Percentiles rank a stretch among this genome's conserved stretches.
Conservation (phyloP, 2,113 vertebrate species). For the Actenoides lindsayi region DNA sequence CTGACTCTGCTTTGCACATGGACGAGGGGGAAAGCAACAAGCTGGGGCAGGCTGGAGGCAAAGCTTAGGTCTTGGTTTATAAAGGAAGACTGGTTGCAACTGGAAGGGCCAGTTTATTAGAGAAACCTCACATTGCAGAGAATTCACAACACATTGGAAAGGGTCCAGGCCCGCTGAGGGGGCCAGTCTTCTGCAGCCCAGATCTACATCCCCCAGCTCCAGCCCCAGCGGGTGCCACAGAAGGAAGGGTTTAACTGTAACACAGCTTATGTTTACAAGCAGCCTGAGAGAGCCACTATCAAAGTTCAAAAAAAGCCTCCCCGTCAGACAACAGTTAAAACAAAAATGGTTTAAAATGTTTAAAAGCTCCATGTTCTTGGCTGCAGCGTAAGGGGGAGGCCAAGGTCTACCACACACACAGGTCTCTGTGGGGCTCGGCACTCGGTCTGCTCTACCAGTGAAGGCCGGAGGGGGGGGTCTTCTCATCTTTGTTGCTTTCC, state of each 20-base stretch:
- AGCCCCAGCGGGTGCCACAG: neutral
- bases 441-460: conserved; percentile 80
- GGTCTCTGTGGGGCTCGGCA: conserved; percentile 1
- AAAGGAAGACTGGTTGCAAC: conserved; percentile 61
- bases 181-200: neutral
- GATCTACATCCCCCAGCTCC: neutral
- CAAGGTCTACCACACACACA: conserved; percentile 44
- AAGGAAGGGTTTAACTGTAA: conserved; percentile 38
- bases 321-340: conserved; percentile 33
- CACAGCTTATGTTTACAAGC: conserved; percentile 63
- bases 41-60: neutral
- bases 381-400: conserved; percentile 54
- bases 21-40: neutral
- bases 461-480: conserved; percentile 95
- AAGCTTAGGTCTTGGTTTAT: neutral
- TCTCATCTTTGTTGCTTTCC: conserved; percentile 99
- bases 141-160: conserved; percentile 60
- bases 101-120: conserved; percentile 71
- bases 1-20: neutral
- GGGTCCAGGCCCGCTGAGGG: conserved; percentile 18
- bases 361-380: conserved; percentile 28
- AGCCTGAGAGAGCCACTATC: conserved; percentile 65
- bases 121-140: conserved; percentile 63
- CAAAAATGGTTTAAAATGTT: conserved; percentile 43
- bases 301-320: conserved; percentile 33